Evolutionary conservation across 2,113 vertebrate genomes (phyloP), one percentile per base, ranked within the genome.

Genomic region (Mus pahari): DNA sequence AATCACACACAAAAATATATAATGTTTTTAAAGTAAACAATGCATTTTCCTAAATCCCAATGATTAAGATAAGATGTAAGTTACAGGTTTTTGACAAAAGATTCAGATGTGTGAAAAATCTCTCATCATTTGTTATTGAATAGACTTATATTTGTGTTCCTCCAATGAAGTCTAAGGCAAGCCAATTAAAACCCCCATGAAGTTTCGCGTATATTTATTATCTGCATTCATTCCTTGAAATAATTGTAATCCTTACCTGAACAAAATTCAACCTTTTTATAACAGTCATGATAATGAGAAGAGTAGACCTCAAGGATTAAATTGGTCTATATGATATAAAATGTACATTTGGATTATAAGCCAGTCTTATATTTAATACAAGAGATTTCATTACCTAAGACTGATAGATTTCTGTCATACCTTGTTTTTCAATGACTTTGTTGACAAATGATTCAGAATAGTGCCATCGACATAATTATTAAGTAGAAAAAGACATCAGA

Each of bases 231-330:
- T 42, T 87, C 5, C 5, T 81, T 60, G 28, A 93, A 91, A 71
- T 50, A 31, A 81, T 39, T 82, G 12, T 9, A 92, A 28, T 53
- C 31, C 0, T 66, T 22, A 89, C 12, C 6, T 70, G 16, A 66
- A 22, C 19, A 71, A 70, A 81, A 91, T 7, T n/a, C 2, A 83
- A 42, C 28, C 36, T 82, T 81, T 66, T 36, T 24, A 26, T 13
- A 90, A 14, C 0, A 91, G 7, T 89, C 60, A 39, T 68, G 22
- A 77, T 79, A 81, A 84, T 39, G 50, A 7, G 20, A 83, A 77
- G 86, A 95, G 24, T 64, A 91, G 17, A 95, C 62, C 20, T 92
- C 48, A 17, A 89, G 14, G 31, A 83, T 70, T 9, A 78, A 91
- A 93, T 74, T 55, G 50, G 70, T 36, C 73, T 74, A 0, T 55